A percentile compares a stretch with the other conserved stretches of the same genome.
Evolutionary conservation across 2,888 invertebrate species (phyloP).

Genomic region (Ptilodon capucinus): DNA sequence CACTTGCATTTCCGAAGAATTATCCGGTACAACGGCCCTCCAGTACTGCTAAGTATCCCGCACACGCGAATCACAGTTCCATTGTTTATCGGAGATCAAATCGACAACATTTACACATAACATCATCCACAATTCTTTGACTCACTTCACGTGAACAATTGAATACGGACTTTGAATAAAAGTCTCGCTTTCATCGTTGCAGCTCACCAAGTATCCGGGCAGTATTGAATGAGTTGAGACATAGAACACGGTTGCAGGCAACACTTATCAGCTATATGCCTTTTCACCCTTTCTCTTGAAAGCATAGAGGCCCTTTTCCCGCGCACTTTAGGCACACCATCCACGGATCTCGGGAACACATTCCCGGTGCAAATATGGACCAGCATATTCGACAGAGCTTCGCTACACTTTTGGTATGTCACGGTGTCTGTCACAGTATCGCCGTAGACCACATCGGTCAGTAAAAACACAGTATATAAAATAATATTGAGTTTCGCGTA

Average conservation of each 20-base stretch:
- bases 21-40: slow-evolving; percentile 14
- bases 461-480: slow-evolving; percentile 47
- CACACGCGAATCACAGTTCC: neutral
- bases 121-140: slow-evolving; percentile 2
- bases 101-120: neutral
- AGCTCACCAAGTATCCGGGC: slow-evolving; percentile 66
- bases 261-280: slow-evolving; percentile 62
- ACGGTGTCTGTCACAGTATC: slow-evolving; percentile 46
- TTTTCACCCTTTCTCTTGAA: slow-evolving; percentile 47
- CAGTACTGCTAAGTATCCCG: neutral
- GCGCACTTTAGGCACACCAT: slow-evolving; percentile 43
- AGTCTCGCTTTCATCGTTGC: slow-evolving; percentile 5
- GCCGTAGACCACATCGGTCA: slow-evolving; percentile 42
- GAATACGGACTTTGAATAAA: slow-evolving; percentile 20
- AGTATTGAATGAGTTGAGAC: slow-evolving; percentile 63
- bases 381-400: slow-evolving; percentile 48
- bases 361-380: slow-evolving; percentile 56
- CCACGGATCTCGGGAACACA: slow-evolving; percentile 40
- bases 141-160: slow-evolving; percentile 18
- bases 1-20: slow-evolving; percentile 14
- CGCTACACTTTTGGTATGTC: slow-evolving; percentile 54
- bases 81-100: neutral
- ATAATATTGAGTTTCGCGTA: slow-evolving; percentile 43
- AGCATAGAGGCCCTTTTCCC: slow-evolving; percentile 54
- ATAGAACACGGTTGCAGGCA: slow-evolving; percentile 60